Base-by-base conservation (phyloP, 2,113 vertebrate genomes). In the Actenoides lindsayi region DNA sequence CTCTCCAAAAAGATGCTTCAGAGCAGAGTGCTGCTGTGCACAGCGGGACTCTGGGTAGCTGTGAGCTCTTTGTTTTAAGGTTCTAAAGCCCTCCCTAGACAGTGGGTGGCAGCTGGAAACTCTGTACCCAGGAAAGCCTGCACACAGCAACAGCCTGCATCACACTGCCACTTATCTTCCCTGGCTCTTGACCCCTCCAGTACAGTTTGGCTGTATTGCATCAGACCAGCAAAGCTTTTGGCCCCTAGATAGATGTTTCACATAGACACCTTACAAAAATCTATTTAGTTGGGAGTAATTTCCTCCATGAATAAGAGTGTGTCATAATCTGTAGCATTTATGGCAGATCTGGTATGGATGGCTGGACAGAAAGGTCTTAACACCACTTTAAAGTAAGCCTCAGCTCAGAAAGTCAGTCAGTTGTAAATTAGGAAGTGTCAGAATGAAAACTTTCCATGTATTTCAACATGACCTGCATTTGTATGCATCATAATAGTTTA, bases 101-200 rank as follows among this genome's bases (percentile, higher is more conserved):
- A 25, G 15, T 9, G 51, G 46, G 74, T n/a, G 83, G 59, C 0
- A 5, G 20, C 83, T 69, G 67, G 54, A 51, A 65, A 70, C 82
- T 78, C 37, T 54, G 7, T 56, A 16, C 56, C 39, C 18, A 7
- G 41, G 37, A 53, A 60, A 73, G 12, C n/a, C n/a, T 62, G 31
- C 44, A n/a, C 54, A 14, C 6, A 64, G 82, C 46, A 30, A 21
- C 35, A 31, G 51, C 31, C 51, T 35, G 46, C 59, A 16, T 56
- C 1, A 3, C 2, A 0, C 85, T 15, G 8, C 51, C 41, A n/a
- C 69, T 24, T 13, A 2, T 1, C 56, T 78, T 57, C 60, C 39
- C n/a, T 3, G 7, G 27, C 41, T 64, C n/a, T 37, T 73, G 23
- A 53, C 27, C 27, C 23, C 68, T 70, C 35, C 0, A 0, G 7